Conservation (phyloP, 1,140 invertebrate species). For the Sitodiplosis mosellana region DNA sequence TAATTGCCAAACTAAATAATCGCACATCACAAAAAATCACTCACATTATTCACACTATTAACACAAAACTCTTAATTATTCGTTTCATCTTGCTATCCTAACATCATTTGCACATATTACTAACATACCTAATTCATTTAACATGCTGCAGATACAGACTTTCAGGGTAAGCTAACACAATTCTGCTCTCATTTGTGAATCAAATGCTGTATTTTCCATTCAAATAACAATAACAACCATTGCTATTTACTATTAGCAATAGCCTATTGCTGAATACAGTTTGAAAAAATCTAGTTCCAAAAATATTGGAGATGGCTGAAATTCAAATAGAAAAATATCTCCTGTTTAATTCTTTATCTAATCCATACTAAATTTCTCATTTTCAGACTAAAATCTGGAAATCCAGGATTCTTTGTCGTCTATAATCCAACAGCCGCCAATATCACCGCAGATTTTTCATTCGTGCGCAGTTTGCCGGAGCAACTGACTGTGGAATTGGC, state of each 20-base stretch:
- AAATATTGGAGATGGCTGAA: not conserved
- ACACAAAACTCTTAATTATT: too few species aligned
- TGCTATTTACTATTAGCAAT: not conserved
- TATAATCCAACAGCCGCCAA: slow-evolving; percentile 34
- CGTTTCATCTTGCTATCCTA: too few species aligned
- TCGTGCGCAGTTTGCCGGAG: slow-evolving; percentile 25
- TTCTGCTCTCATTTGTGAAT: too few species aligned
- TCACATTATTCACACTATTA: too few species aligned
- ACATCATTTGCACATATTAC: too few species aligned
- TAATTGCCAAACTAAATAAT: too few species aligned
- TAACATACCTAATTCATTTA: too few species aligned
- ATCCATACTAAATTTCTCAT: not conserved
- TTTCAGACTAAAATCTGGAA: slow-evolving; percentile 43
- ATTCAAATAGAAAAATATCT: not conserved
- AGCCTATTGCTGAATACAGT: too few species aligned
- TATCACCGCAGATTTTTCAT: slow-evolving; percentile 28
- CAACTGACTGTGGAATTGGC: slow-evolving; percentile 34
- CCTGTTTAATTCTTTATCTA: too few species aligned
- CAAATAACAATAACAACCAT: not conserved
- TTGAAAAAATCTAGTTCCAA: not conserved
- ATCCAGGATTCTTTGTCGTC: slow-evolving; percentile 45
- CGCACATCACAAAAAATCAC: too few species aligned
- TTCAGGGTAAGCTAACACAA: not conserved
- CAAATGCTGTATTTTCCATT: too few species aligned
- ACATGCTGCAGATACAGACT: too few species aligned